A percentile compares a stretch with the other conserved stretches of the same genome.
phyloP scores from a whole-genome alignment of 2,797 vertebrate species.

The Florisuga fusca region DNA sequence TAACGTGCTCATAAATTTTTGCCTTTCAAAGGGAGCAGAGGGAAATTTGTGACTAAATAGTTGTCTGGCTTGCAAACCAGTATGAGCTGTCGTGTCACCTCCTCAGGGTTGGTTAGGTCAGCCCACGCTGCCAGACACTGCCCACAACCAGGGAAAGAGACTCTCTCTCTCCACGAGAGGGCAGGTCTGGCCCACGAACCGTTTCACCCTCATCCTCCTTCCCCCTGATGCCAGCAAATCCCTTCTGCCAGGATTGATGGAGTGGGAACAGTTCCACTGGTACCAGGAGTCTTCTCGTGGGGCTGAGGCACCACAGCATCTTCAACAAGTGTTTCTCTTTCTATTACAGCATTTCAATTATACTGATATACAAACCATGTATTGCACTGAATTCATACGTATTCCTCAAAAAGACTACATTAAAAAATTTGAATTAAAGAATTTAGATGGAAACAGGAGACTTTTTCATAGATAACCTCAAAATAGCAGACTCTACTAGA shows the following conservation, averaged over 20 bases:
- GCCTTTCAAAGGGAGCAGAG: background rate
- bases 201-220: background rate
- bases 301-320: background rate
- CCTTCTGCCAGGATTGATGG: background rate
- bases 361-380: background rate
- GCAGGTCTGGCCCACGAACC: conserved; percentile 55
- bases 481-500: background rate
- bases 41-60: background rate
- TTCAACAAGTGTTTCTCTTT: background rate
- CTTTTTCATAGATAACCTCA: background rate
- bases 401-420: background rate
- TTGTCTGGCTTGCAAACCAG: background rate
- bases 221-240: background rate
- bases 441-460: background rate
- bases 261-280: background rate
- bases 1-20: background rate
- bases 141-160: background rate
- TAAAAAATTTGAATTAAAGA: background rate
- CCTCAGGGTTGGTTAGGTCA: background rate
- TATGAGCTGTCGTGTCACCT: background rate
- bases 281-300: background rate
- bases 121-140: background rate
- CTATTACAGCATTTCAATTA: background rate
- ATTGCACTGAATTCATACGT: background rate
- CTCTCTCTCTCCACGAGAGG: conserved; percentile 76